Conservation (phyloP, 1,140 invertebrate genomes). For the Panagrolaimus sp. region DNA sequence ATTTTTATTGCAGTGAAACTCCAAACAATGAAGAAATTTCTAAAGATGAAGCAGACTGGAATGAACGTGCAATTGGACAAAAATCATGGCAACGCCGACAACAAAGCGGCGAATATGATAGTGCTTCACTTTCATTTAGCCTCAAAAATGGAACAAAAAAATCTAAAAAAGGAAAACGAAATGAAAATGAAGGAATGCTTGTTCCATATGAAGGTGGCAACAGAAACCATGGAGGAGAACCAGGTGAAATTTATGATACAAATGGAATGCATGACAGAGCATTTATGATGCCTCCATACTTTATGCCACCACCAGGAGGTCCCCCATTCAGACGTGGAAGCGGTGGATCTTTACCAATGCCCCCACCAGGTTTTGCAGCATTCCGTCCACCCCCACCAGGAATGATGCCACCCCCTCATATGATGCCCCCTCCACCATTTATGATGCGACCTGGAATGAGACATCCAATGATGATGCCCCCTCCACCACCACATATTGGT, state of each 20-base stretch:
- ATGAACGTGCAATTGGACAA: constrained; percentile 51
- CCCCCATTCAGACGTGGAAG: constrained; percentile 5
- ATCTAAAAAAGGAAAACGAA: constrained; percentile 1
- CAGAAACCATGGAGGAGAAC: not conserved
- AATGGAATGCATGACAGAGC: not conserved
- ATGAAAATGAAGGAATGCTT: constrained; percentile 8
- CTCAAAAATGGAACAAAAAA: constrained; percentile 17
- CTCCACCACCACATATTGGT: constrained; percentile 14
- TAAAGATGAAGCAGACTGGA: constrained; percentile 49
- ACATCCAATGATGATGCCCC: constrained; percentile 24
- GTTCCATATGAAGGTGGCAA: constrained; percentile 7
- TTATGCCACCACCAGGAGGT: not conserved
- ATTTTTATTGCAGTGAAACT: constrained; percentile 27
- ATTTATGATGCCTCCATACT: constrained; percentile 10
- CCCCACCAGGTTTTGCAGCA: not conserved
- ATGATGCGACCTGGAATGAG: constrained; percentile 30
- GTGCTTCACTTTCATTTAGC: constrained; percentile 38
- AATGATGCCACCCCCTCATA: constrained; percentile 20
- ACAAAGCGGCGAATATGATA: constrained; percentile 57
- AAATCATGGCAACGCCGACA: constrained; percentile 57
- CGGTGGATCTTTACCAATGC: not conserved
- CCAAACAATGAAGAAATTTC: constrained; percentile 27
- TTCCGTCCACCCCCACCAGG: constrained; percentile 29
- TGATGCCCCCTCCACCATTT: constrained; percentile 12
- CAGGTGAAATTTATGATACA: constrained; percentile 6